Evolutionary conservation across 2,888 invertebrate genomes (phyloP).

Genomic region (Mesorhabditis spiculigera): DNA sequence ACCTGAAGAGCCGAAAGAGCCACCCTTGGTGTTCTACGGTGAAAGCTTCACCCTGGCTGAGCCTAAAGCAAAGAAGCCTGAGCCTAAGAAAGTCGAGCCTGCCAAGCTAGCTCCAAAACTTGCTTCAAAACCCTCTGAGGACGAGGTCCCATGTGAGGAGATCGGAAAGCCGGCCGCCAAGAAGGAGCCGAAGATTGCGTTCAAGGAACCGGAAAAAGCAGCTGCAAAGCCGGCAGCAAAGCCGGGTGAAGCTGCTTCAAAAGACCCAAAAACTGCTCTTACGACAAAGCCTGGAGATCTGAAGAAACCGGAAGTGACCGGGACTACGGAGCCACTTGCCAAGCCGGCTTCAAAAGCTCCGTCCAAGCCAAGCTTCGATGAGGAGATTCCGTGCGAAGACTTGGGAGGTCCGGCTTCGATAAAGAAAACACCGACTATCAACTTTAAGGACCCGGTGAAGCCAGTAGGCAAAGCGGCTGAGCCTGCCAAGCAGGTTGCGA

Average conservation of each 20-base stretch:
- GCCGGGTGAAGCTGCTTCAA: slow-evolving; percentile 5
- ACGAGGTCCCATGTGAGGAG: slow-evolving; percentile 9
- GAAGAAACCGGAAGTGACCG: neutral
- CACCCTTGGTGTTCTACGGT: neutral
- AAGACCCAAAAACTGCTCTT: slow-evolving; percentile 19
- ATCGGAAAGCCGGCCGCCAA: neutral
- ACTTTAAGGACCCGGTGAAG: neutral
- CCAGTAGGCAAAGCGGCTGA: slow-evolving; percentile 16
- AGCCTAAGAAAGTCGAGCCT: neutral
- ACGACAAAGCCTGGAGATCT: slow-evolving; percentile 5
- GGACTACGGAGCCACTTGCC: neutral
- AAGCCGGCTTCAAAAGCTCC: neutral
- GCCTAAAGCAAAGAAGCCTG: neutral
- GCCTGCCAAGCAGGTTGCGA: slow-evolving; percentile 9
- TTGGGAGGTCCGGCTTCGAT: slow-evolving; percentile 19
- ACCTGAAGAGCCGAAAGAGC: neutral
- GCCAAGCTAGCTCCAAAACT: neutral
- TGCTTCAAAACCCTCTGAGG: slow-evolving; percentile 1
- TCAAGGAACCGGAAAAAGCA: slow-evolving; percentile 2
- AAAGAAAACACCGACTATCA: slow-evolving; percentile 14
- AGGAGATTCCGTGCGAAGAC: slow-evolving; percentile 11
- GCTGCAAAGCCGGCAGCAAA: neutral
- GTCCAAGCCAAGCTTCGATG: neutral
- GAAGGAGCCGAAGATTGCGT: slow-evolving; percentile 1
- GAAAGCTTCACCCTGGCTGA: slow-evolving; percentile 2